Evolutionary conservation across 2,888 invertebrate genomes (phyloP), one percentile per base, ranked within the genome.

Genomic region (Ophioninae sp.): DNA sequence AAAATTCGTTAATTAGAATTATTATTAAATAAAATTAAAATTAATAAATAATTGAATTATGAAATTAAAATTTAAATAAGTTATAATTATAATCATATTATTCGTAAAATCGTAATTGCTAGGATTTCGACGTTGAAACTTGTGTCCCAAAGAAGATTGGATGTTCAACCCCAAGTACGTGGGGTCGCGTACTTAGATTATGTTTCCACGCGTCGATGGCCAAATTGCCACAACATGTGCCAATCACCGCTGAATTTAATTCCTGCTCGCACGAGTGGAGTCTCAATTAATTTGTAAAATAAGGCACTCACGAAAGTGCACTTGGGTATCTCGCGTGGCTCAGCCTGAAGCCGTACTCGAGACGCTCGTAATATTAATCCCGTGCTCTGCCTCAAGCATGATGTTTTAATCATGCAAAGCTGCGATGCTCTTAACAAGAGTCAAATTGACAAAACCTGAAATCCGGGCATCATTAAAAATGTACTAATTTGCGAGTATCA

Each of bases 311-410:
- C 39, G 56, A 71, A 64, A 0, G 7, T 39, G 23, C 69, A 78
- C 78, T 67, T 69, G 78, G 5, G 78, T 78, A 37, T 64, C n/a
- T 64, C 63, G 63, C 13, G 56, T 7, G 69, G 63, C 68, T 76
- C 68, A n/a, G 30, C 41, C 10, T 20, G 39, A 71, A 64, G 64
- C 78, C 41, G 13, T 64, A 64, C 71, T 71, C 64, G 64, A 71
- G 78, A 71, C 39, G 39, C 37, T 64, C 78, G 56, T 64, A 64
- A 71, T 78, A 78, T 63, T 78, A 78, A 78, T 78, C 37, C 56
- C 44, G 44, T 44, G 17, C 13, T 6, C 44, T 63, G 44, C 44
- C 30, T 71, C 39, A 56, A 51, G 63, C 71, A 63, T 64, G 39
- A 23, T 56, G 22, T 71, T 63, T n/a, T 71, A 71, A 56, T 64